Evolutionary conservation across 1,140 invertebrate species (phyloP).

Genomic region (Bombus superbus): DNA sequence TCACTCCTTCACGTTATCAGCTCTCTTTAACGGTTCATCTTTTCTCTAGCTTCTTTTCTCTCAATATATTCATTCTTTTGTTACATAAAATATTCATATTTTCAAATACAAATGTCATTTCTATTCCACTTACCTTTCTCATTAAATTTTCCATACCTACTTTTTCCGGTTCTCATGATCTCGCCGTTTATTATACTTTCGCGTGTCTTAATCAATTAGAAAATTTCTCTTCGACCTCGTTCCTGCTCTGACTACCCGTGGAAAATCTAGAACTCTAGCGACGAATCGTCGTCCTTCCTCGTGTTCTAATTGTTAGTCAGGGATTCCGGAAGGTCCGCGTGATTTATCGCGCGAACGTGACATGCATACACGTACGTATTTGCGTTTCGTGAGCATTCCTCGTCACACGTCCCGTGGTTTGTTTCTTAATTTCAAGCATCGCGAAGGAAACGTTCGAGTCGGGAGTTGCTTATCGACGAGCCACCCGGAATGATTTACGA

Average conservation of each 20-base stretch:
- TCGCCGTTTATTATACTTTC: neutral
- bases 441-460: neutral
- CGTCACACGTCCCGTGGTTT: neutral
- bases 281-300: neutral
- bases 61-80: too few species aligned
- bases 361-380: neutral
- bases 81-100: too few species aligned
- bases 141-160: neutral
- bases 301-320: slow-evolving; percentile 28
- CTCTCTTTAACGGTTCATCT: too few species aligned
- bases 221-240: neutral
- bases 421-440: slow-evolving; percentile 29
- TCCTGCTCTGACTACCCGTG: neutral
- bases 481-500: slow-evolving; percentile 9
- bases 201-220: neutral
- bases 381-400: neutral
- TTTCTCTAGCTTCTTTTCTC: too few species aligned
- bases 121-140: neutral
- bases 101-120: neutral
- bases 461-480: neutral
- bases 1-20: too few species aligned
- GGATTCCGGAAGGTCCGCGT: slow-evolving; percentile 10
- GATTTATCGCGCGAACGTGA: slow-evolving; percentile 24
- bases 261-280: slow-evolving; percentile 5
- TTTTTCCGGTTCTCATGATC: neutral